A percentile compares a stretch with the other conserved stretches of the same genome.
These are phyloP conservation scores for Ardeotis arabs DNA, from an alignment of 2,113 vertebrate species.

Conservation along the genomic window DNA sequence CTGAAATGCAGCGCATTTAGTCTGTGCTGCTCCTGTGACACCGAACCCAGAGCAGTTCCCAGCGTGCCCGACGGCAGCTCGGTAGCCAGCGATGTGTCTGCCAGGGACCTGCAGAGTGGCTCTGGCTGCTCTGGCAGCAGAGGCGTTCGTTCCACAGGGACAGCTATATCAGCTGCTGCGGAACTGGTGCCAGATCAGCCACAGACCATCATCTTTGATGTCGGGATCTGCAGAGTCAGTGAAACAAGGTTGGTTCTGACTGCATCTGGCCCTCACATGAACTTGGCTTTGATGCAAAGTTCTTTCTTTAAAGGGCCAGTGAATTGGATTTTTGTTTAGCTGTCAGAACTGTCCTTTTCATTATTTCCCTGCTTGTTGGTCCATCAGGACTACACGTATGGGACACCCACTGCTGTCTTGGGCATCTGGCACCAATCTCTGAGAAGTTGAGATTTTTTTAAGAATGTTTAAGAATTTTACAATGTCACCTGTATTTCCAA, in stretches of 20 bases:
- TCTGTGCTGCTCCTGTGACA: fast-evolving
- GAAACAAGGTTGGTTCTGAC: background rate
- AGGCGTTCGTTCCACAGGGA: background rate
- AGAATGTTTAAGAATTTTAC: background rate
- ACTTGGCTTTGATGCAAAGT: slow-evolving; percentile 6
- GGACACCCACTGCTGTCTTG: fast-evolving
- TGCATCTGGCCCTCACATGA: background rate
- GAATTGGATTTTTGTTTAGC: background rate
- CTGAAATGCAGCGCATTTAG: fast-evolving
- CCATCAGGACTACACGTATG: background rate
- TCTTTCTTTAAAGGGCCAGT: background rate
- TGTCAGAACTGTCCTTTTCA: background rate
- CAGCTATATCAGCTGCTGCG: background rate
- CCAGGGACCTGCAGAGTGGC: background rate
- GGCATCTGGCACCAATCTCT: background rate
- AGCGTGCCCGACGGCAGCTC: fast-evolving
- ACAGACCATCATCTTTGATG: background rate
- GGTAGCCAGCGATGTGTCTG: background rate
- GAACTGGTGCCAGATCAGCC: background rate
- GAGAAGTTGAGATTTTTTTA: background rate
- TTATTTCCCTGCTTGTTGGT: background rate
- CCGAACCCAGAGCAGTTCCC: background rate
- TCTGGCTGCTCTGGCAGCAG: background rate
- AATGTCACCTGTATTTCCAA: background rate
- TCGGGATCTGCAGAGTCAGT: background rate